Evolutionary conservation across 2,888 invertebrate species (phyloP), one percentile per base, ranked within the genome.

Genomic region (Ischnura elegans): DNA sequence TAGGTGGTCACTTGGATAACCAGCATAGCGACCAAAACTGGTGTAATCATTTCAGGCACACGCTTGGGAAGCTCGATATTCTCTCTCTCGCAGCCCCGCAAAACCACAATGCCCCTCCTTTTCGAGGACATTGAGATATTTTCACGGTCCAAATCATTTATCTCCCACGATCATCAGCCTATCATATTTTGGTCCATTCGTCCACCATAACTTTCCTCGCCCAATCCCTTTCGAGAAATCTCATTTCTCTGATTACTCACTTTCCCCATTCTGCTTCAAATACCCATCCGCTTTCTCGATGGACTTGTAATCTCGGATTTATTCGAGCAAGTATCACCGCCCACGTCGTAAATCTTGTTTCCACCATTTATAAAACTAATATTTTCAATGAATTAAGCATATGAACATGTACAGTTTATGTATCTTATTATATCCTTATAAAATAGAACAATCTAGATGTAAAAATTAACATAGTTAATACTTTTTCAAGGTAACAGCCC

Each of bases 171-270:
- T 13, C 76, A 76, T 76, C 76, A 76, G 13, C 29, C 36, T 36
- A 76, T 76, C 29, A 36, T 76, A 36, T 36, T 61, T 90, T 66
- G 21, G 42, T 1, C 13, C 45, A 25, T 45, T 10, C 43, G 43
- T 66, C 61, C 61, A 43, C 42, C 61, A 13, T 90, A n/a, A n/a
- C 90, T 90, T 90, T 90, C 51, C 61, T 90, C 43, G 43, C 90
- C 45, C 46, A 46, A 46, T 86, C 43, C 86, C n/a, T 42, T n/a
- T 25, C 47, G 5, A 45, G 61, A 43, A n/a, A 90, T 90, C 86
- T 86, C 43, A 90, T 90, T 61, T 66, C 43, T 43, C 61, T n/a
- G n/a, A 61, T 90, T 90, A 10, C 61, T 61, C 66, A 25, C 13
- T 90, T 61, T 36, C 36, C 43, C 43, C 61, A 25, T 43, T 16